phyloP scores from a whole-genome alignment of 2,888 invertebrate species.

The Cosmorhoe ocellata region DNA sequence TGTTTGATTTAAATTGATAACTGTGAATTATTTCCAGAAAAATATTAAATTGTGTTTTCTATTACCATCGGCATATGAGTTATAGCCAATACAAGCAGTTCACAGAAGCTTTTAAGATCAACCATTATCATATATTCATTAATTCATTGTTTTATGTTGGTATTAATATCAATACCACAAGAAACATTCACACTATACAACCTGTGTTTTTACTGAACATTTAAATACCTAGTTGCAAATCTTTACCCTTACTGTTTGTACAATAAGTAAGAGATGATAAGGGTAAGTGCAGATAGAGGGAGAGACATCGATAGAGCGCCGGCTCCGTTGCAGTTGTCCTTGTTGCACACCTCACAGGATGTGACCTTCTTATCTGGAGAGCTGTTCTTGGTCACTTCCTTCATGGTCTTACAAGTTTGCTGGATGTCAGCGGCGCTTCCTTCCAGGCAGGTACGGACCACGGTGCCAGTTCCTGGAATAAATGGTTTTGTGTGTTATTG shows the following conservation, averaged over 20 bases:
- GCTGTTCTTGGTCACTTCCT: constrained; percentile 38
- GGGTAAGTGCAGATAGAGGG: constrained; percentile 59
- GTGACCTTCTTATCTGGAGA: constrained; percentile 50
- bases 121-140: no score
- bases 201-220: no score
- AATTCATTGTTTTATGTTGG: no score
- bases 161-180: no score
- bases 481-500: no score
- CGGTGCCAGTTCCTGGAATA: constrained; percentile 61
- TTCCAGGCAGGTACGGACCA: constrained; percentile 67
- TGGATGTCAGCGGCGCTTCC: constrained; percentile 57
- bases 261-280: constrained; percentile 58
- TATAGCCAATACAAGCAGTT: no score
- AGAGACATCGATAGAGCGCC: constrained; percentile 59
- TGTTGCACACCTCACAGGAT: constrained; percentile 72
- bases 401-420: constrained; percentile 57
- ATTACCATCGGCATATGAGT: no score
- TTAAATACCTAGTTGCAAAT: background rate
- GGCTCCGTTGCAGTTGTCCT: constrained; percentile 79
- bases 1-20: no score
- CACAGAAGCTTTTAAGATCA: no score
- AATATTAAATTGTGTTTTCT: no score
- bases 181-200: no score
- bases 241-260: constrained; percentile 50
- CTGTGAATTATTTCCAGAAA: no score